Evolutionary conservation across 2,113 vertebrate genomes (phyloP), one percentile per base, ranked within the genome.

Genomic region (Neotoma lepida): DNA sequence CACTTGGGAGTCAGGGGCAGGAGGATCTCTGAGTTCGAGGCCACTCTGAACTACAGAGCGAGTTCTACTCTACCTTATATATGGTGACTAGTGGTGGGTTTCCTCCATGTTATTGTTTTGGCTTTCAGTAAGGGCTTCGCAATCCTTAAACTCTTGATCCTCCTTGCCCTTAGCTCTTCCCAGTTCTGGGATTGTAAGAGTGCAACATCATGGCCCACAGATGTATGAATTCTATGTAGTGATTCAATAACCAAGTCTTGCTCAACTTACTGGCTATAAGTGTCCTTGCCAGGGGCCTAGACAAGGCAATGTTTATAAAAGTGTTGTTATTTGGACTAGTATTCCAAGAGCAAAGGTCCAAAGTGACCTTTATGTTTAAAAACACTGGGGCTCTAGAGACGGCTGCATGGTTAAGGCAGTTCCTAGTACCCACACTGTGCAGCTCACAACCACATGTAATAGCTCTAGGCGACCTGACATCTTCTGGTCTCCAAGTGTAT

Each of bases 311-410:
- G 12, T 63, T 88, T 76, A 56, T 58, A 54, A 93, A 89, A 84
- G 10, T 20, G 68, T 49, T 26, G 77, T 58, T 92, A 73, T 89
- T 73, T 91, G 68, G 18, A 68, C 87, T 1, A 56, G 1, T 61
- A 85, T 74, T 89, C 28, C n/a, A 93, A 90, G 56, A 92, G 90
- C 33, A 77, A 93, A 92, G 49, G 46, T 81, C 30, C 66, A 68
- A 95, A 92, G 49, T 46, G 14, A 39, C 51, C 44, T 92, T 68
- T 88, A 39, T 58, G 6, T 58, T 81, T 81, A 82, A 95, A 96
- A 86, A 64, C 26, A 81, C 24, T 80, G 33, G 18, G 10, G 20
- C 33, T 80, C 9, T 56, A 80, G 51, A 81, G 35, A 81, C 58
- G 12, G 51, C 35, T 26, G 35, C 20, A 28, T 13, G 12, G 17